A percentile compares a stretch with the other conserved stretches of the same genome.
These are phyloP conservation scores for Rhopalosiphum nymphaeae DNA, from an alignment of 2,888 invertebrate genomes.

Conservation along the genomic window DNA sequence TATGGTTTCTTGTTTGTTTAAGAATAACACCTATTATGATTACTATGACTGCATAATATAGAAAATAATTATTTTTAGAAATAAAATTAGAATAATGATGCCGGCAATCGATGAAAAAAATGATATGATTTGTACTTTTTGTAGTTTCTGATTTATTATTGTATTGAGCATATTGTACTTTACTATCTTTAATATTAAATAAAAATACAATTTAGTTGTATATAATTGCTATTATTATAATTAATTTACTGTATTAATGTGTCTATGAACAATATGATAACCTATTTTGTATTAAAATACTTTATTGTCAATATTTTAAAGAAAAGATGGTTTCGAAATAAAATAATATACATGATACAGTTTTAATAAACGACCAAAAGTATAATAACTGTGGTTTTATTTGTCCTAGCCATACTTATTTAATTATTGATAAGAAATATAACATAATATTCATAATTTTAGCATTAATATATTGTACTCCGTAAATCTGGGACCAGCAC, in stretches of 20 bases:
- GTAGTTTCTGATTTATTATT: constrained; percentile 11
- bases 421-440: neutral
- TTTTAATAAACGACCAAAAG: constrained; percentile 42
- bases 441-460: neutral
- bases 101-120: constrained; percentile 49
- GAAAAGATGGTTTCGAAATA: constrained; percentile 12
- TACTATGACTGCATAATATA: constrained; percentile 10
- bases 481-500: neutral
- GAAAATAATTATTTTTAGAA: neutral
- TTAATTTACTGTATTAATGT: neutral
- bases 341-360: neutral
- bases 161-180: constrained; percentile 2
- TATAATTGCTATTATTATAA: constrained; percentile 5
- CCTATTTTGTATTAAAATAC: constrained; percentile 26
- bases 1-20: neutral
- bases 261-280: constrained; percentile 34
- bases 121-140: constrained; percentile 44
- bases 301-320: neutral
- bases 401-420: neutral
- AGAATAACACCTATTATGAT: neutral
- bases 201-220: neutral
- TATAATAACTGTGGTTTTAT: constrained; percentile 30
- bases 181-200: neutral
- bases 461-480: neutral
- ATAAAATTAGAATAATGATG: constrained; percentile 36